These are phyloP conservation scores for Agraylea sexmaculata DNA, from an alignment of 1,140 invertebrate genomes.

Conservation along the genomic window DNA sequence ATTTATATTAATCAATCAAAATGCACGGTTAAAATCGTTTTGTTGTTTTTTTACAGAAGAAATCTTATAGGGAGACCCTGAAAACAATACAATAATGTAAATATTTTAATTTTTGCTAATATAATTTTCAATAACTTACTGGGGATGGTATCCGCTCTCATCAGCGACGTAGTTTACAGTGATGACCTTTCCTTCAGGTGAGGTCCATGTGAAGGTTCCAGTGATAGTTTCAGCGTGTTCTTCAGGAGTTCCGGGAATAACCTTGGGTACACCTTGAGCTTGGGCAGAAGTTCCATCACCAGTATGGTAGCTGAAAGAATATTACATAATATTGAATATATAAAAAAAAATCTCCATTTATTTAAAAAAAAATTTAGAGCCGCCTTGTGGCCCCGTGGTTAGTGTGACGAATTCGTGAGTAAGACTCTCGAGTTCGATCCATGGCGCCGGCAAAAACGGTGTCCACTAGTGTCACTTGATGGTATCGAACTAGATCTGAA, in stretches of 20 bases:
- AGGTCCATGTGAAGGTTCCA: slow-evolving; percentile 32
- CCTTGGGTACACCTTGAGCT: slow-evolving; percentile 28
- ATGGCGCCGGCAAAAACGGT: too few relatives aligned
- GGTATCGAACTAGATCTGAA: too few relatives aligned
- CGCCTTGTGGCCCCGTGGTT: too few relatives aligned
- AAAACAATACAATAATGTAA: neutral
- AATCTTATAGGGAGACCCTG: slow-evolving; percentile 8
- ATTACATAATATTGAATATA: slow-evolving; percentile 16
- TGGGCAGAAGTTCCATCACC: slow-evolving; percentile 33
- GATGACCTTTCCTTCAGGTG: slow-evolving; percentile 29
- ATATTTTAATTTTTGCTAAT: neutral
- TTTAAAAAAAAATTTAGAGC: too few relatives aligned
- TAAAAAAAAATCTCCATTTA: too few relatives aligned
- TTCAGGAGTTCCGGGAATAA: slow-evolving; percentile 28
- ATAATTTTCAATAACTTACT: slow-evolving; percentile 9
- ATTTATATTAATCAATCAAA: too few relatives aligned
- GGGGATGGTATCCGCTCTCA: slow-evolving; percentile 39
- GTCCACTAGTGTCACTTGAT: too few relatives aligned
- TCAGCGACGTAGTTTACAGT: slow-evolving; percentile 37
- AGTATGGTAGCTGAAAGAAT: slow-evolving; percentile 31
- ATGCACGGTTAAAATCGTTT: too few relatives aligned
- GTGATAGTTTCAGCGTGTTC: slow-evolving; percentile 16
- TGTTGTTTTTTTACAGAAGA: too few relatives aligned
- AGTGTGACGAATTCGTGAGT: too few relatives aligned
- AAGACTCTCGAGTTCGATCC: too few relatives aligned